Evolutionary conservation across 1,140 invertebrate genomes (phyloP).

Genomic region (Trigoniulus corallinus): DNA sequence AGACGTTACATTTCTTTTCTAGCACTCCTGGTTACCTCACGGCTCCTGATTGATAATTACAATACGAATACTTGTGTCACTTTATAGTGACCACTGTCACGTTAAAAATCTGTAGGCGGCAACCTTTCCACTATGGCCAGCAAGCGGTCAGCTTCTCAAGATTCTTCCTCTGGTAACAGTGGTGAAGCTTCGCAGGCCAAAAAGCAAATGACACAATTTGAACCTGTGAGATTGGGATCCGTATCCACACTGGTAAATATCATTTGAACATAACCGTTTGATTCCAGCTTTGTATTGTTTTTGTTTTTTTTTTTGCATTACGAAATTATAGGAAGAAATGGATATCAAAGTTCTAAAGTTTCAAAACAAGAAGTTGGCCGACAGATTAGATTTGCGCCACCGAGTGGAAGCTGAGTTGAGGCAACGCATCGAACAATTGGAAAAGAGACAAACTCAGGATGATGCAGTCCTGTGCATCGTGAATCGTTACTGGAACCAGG

Average conservation of each 20-base stretch:
- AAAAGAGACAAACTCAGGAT: conserved; percentile 91
- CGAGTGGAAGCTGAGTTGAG: conserved; percentile 74
- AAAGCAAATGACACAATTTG: conserved; percentile 65
- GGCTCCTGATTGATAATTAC: too few relatives aligned
- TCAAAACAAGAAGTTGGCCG: conserved; percentile 90
- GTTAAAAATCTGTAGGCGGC: too few relatives aligned
- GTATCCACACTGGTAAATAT: conserved; percentile 55
- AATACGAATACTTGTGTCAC: too few relatives aligned
- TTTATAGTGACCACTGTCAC: too few relatives aligned
- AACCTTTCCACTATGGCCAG: background rate
- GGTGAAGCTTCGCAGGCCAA: conserved; percentile 34
- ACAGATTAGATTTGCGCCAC: conserved; percentile 78
- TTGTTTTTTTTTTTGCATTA: background rate
- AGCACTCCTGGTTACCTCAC: too few relatives aligned
- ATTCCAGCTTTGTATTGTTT: background rate
- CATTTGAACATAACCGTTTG: too few relatives aligned
- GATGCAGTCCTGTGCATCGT: conserved; percentile 95
- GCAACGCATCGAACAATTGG: conserved; percentile 86
- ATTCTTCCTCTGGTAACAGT: background rate
- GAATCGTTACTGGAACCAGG: conserved; percentile 93
- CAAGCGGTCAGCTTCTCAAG: background rate
- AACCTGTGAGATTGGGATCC: conserved; percentile 77
- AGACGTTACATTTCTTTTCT: too few relatives aligned
- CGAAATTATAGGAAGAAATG: conserved; percentile 58
- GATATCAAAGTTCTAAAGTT: conserved; percentile 93